Evolutionary conservation across 2,888 invertebrate genomes (phyloP).

Genomic region (Lasioglossum oenotherae): DNA sequence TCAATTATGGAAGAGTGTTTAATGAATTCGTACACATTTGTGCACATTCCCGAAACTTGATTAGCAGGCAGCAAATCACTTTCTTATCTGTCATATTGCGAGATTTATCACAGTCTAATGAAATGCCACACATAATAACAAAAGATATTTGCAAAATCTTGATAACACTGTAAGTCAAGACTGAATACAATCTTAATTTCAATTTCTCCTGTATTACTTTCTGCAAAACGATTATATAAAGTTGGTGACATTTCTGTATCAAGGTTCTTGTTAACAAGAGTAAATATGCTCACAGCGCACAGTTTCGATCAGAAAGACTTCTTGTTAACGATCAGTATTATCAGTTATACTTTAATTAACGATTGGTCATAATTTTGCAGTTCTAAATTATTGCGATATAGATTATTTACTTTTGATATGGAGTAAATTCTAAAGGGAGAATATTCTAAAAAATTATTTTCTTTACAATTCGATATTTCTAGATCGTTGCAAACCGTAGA

Average conservation of each 20-base stretch:
- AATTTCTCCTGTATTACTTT: background rate
- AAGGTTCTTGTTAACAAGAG: background rate
- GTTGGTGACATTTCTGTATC: background rate
- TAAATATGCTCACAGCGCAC: too few relatives aligned
- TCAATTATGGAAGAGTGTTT: background rate
- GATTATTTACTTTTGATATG: background rate
- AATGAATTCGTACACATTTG: background rate
- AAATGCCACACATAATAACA: background rate
- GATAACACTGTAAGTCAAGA: background rate
- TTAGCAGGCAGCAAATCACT: background rate
- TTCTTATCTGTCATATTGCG: slow-evolving; percentile 1
- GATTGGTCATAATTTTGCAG: background rate
- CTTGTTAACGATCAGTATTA: background rate
- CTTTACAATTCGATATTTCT: background rate
- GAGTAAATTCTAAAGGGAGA: background rate
- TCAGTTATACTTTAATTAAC: background rate
- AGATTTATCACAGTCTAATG: background rate
- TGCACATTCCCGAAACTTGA: background rate
- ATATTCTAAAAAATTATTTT: background rate
- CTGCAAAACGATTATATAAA: background rate
- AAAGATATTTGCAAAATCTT: background rate
- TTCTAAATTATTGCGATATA: background rate
- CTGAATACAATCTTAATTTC: background rate
- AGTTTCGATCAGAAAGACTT: too few relatives aligned
- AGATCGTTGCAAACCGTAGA: background rate